Evolutionary conservation across 2,797 vertebrate genomes (phyloP).

Genomic region (Peromyscus aztecus): DNA sequence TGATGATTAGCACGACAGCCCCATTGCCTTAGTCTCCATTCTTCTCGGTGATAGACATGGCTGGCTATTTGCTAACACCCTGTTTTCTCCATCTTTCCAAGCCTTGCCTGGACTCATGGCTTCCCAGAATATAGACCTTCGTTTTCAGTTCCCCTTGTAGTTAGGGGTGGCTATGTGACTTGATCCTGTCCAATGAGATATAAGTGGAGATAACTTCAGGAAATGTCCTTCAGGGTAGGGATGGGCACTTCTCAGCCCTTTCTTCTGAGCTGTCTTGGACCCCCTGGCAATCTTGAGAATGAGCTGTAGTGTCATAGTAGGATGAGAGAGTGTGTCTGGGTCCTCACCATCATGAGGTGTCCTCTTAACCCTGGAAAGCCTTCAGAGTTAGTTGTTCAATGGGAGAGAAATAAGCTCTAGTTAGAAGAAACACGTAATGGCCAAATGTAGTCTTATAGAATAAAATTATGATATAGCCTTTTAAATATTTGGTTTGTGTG

Average conservation of each 20-base stretch:
- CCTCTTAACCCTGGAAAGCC: not conserved
- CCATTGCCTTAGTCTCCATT: not conserved
- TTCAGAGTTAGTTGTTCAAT: not conserved
- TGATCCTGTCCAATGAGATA: not conserved
- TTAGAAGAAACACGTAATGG: not conserved
- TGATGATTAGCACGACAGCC: no score
- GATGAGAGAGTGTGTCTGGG: not conserved
- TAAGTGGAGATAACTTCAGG: not conserved
- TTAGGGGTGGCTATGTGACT: not conserved
- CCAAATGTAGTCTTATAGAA: not conserved
- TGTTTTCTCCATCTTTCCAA: not conserved
- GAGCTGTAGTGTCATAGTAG: not conserved
- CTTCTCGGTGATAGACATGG: not conserved
- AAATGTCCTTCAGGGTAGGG: not conserved
- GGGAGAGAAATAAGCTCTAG: not conserved
- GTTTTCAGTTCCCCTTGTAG: not conserved
- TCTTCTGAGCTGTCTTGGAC: not conserved
- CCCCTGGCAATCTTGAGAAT: not conserved
- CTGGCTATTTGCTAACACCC: not conserved
- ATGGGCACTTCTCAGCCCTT: not conserved
- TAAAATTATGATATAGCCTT: not conserved
- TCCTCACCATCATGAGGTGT: not conserved
- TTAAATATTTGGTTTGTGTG: not conserved
- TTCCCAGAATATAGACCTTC: not conserved
- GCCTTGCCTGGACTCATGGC: not conserved